These are phyloP conservation scores for Tenthredo notha DNA, from an alignment of 2,888 invertebrate genomes.

Conservation along the genomic window DNA sequence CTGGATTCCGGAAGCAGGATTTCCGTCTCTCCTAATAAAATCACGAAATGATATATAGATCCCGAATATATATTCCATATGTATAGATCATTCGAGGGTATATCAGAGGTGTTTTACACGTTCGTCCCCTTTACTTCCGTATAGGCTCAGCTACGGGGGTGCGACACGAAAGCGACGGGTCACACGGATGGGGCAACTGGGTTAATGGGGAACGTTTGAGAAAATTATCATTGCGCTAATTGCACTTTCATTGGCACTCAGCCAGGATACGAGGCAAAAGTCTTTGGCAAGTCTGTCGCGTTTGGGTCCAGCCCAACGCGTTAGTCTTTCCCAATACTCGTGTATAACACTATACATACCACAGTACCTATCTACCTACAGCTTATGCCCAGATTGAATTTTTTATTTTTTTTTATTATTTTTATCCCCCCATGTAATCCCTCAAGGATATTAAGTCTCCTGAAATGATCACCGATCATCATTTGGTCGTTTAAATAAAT, in stretches of 20 bases:
- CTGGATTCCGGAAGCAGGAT: not conserved
- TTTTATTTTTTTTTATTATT: not conserved
- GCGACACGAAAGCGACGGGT: not conserved
- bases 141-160: not conserved
- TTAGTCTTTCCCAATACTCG: not conserved
- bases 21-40: not conserved
- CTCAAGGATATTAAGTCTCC: not conserved
- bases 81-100: not conserved
- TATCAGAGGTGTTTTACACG: slow-evolving; percentile 17
- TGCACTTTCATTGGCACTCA: slow-evolving; percentile 69
- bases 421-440: not conserved
- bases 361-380: not conserved
- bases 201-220: slow-evolving; percentile 73
- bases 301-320: slow-evolving; percentile 36
- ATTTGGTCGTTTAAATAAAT: no score
- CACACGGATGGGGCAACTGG: slow-evolving; percentile 60
- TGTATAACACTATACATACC: not conserved
- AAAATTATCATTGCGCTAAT: slow-evolving; percentile 75
- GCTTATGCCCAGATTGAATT: not conserved
- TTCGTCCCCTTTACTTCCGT: not conserved
- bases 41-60: not conserved
- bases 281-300: slow-evolving; percentile 50
- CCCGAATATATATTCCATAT: not conserved
- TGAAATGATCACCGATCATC: no score
- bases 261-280: slow-evolving; percentile 58